Base-by-base conservation (phyloP, 1,140 invertebrate genomes). In the Wiebesia pumilae region DNA sequence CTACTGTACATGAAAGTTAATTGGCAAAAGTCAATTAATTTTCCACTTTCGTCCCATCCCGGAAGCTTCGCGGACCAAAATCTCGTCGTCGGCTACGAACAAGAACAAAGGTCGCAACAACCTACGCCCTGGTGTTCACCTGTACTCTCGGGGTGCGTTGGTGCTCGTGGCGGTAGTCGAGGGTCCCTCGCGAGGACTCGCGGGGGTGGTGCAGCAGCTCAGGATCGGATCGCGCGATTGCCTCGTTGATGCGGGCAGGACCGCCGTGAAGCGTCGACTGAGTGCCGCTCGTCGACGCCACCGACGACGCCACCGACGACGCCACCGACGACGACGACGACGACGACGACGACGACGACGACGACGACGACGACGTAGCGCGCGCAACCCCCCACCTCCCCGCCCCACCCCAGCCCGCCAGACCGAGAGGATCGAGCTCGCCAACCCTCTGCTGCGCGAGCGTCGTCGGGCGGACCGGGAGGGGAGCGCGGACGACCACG, bases 241-340 rank as follows among this genome's bases (percentile, higher is more conserved):
- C 33, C 4, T 16, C 51, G 10, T 71, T 16, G n/a, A 77, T 86
- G 88, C 87, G 62, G 54, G 43, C 88, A 75, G 78, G 33, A 69
- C 87, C 87, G 87, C 78, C 88, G 88, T 88, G 87, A 86, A 85
- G 86, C 88, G 88, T 88, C 88, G 89, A 90, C 89, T 90, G 88
- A 89, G 58, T 19, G 82, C 58, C 79, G 83, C 83, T 79, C 58
- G 58, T 85, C 85, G 81, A 85, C 73, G 78, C 73, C 71, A 43
- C 30, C 71, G 43, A 12, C 87, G n/a, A n/a, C n/a, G n/a, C n/a
- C n/a, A n/a, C n/a, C 58, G 58, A 83, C 85, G 81, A 85, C 73
- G 78, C 73, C 71, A 43, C 30, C 71, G 43, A 12, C 87, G n/a
- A n/a, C n/a, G n/a, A n/a, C n/a, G n/a, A n/a, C n/a, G n/a, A n/a